Percentiles rank a stretch among this genome's conserved stretches.
Conservation (phyloP, 53 echinoderm and acorn worm genomes). For the Patiria pectinifera region DNA sequence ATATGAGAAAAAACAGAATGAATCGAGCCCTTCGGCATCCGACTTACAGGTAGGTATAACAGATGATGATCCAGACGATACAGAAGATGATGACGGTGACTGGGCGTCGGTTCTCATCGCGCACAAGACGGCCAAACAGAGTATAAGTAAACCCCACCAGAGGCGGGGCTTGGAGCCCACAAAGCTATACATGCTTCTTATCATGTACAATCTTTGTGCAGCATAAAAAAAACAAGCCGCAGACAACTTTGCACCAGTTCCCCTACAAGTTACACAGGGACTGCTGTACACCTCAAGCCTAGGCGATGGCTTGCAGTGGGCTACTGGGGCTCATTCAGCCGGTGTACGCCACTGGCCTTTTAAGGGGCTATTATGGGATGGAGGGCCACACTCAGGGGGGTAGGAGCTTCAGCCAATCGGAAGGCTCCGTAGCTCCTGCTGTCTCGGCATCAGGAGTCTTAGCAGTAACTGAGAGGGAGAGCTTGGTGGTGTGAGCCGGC, state of each 20-base stretch:
- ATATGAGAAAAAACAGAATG: not conserved
- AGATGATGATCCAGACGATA: not conserved
- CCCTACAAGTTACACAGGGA: not conserved
- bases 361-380: slow-evolving; percentile 93
- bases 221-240: not conserved
- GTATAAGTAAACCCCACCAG: slow-evolving; percentile 69
- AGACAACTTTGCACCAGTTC: not conserved
- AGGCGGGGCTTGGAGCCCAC: slow-evolving; percentile 83
- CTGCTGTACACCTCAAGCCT: not conserved
- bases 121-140: slow-evolving; percentile 40
- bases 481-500: not conserved
- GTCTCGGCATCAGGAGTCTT: not conserved
- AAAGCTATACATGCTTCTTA: slow-evolving; percentile 90
- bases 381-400: slow-evolving; percentile 47
- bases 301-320: not conserved
- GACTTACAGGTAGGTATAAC: not conserved
- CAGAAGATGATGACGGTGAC: not conserved
- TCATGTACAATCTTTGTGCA: slow-evolving; percentile 82
- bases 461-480: slow-evolving; percentile 2
- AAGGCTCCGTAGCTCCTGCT: not conserved
- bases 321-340: slow-evolving; percentile 23
- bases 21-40: not conserved
- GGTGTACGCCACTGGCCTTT: not conserved
- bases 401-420: slow-evolving; percentile 48
- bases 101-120: slow-evolving; percentile 5